Percentiles rank a stretch among this genome's conserved stretches.
Evolutionary conservation across 2,888 invertebrate genomes (phyloP).

Genomic region (Neoscelio sp.): DNA sequence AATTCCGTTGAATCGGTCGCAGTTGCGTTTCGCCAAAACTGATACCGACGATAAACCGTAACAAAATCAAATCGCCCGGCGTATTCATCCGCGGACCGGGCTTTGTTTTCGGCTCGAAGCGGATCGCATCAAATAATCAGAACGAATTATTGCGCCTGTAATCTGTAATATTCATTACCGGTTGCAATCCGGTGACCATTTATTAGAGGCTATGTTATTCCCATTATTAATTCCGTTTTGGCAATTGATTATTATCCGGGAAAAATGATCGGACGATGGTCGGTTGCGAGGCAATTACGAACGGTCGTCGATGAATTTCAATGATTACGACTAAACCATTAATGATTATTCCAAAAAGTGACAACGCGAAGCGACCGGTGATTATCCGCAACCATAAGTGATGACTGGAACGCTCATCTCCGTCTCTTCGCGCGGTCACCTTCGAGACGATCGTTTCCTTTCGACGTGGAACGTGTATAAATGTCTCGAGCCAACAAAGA

Average conservation of each 20-base stretch:
- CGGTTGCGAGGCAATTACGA: no score
- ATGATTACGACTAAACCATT: no score
- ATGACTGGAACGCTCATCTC: no score
- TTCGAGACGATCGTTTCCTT: no score
- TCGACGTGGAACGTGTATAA: no score
- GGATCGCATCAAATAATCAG: conserved; percentile 39
- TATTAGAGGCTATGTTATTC: conserved; percentile 9
- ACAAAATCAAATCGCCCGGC: conserved; percentile 9
- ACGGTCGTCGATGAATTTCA: no score
- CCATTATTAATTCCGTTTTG: conserved; percentile 13
- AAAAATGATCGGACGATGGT: conserved; percentile 2
- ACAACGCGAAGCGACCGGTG: no score
- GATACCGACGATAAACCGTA: conserved; percentile 18
- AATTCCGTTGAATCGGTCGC: not conserved
- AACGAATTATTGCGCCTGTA: conserved; percentile 38
- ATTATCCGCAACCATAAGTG: no score
- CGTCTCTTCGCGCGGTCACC: no score
- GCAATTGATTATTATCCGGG: conserved; percentile 8
- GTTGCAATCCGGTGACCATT: conserved; percentile 3
- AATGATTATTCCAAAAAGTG: no score
- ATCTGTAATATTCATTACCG: conserved; percentile 43
- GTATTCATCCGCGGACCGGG: not conserved
- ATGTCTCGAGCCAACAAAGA: no score
- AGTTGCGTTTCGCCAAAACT: no score
- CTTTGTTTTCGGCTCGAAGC: conserved; percentile 29